Evolutionary conservation across 2,888 invertebrate genomes (phyloP), one percentile per base, ranked within the genome.

Genomic region (Lissocephala sabroskyi): DNA sequence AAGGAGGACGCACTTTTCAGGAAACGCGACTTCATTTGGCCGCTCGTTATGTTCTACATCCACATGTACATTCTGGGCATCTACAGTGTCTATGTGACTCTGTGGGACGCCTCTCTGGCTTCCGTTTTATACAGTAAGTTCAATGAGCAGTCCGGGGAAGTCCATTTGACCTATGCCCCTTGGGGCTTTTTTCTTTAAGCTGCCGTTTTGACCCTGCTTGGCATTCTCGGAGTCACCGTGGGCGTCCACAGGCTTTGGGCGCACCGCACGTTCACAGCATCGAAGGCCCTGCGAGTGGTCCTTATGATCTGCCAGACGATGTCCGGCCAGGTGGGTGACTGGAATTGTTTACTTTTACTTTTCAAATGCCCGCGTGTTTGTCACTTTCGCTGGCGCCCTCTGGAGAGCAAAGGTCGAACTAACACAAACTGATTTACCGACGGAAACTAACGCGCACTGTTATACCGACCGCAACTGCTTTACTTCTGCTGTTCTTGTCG

Each of bases 211-310:
- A 88, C 89, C 44, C 79, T 88, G 1, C 73, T 92, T 16, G 90
- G 90, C 3, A 88, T 89, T 3, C 79, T 97, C 59, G 96, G 97
- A 1, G 89, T 94, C 18, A 96, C 97, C 0, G 92, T 94, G 1
- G 98, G 98, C 0, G 93, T 95, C 0, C 98, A 98, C 82, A 87
- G 98, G 59, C 86, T 97, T 28, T 98, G 97, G 97, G 91, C 97
- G 0, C 98, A 98, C 83, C 86, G 87, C 41, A 87, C 93, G 0
- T 98, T 94, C 82, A 89, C 90, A 71, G 97, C 97, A 0, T 88
- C 86, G 49, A 86, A 87, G 2, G 87, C 90, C 1, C 83, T 97
- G 0, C 88, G 90, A 64, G 80, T 94, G n/a, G 85, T 92, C 16
- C 87, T 98, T 1, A 92, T 93, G 87, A 54, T 95, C 2, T 91